Percentiles rank a stretch among this genome's conserved stretches.
Conservation (phyloP, 30 jellyfish, hydroid and myxozoan genomes). For the Turritopsis dohrnii region DNA sequence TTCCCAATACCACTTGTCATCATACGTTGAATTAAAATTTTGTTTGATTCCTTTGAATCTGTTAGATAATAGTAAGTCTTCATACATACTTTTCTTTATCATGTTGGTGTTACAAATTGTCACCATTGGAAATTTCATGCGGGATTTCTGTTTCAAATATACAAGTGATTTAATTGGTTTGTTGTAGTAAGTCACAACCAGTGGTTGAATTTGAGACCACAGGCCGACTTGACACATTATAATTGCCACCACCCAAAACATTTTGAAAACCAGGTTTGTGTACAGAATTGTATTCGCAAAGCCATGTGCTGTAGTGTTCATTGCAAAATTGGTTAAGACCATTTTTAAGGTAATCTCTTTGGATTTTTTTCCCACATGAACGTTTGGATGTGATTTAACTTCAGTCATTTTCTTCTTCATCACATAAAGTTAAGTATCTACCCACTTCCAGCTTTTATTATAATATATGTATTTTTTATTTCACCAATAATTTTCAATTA, state of each 20-base stretch:
- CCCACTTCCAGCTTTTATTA: not conserved
- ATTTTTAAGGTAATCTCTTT: not conserved
- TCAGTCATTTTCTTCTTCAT: not conserved
- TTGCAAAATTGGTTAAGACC: not conserved
- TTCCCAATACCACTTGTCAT: not conserved
- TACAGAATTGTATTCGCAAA: not conserved
- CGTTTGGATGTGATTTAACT: not conserved
- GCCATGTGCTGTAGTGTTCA: constrained; percentile 19
- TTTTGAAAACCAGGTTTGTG: not conserved
- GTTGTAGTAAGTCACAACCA: not conserved
- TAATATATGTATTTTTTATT: no score
- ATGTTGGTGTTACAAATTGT: constrained; percentile 15
- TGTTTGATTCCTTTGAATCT: not conserved
- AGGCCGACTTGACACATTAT: constrained; percentile 5
- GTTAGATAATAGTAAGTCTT: not conserved
- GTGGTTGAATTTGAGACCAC: constrained; percentile 13
- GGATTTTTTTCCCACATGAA: not conserved
- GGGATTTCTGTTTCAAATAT: not conserved
- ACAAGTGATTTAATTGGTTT: constrained; percentile 9
- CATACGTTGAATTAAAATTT: not conserved
- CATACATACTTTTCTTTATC: not conserved
- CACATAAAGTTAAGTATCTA: not conserved
- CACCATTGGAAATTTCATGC: not conserved
- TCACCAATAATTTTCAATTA: no score
- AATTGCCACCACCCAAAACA: constrained; percentile 15